Evolutionary conservation across 2,888 invertebrate genomes (phyloP).

Genomic region (Chironomus tentans): DNA sequence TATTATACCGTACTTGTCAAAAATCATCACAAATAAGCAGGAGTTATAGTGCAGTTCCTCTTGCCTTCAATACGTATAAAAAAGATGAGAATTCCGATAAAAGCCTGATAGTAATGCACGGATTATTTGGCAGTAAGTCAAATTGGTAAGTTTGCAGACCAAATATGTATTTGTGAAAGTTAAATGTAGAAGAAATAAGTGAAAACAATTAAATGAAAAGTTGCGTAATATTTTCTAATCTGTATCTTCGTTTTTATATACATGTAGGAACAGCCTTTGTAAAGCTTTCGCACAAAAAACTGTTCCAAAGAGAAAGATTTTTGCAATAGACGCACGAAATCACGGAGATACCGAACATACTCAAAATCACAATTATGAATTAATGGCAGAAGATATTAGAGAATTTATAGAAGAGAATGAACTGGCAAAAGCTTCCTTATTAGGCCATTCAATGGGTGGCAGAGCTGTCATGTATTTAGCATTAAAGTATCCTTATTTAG

Average conservation of each 20-base stretch:
- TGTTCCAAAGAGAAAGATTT: conserved; percentile 54
- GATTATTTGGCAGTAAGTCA: conserved; percentile 74
- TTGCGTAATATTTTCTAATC: too few species aligned
- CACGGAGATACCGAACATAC: conserved; percentile 90
- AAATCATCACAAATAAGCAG: not conserved
- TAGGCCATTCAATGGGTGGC: conserved; percentile 98
- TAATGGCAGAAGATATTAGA: conserved; percentile 65
- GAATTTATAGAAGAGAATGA: conserved; percentile 54
- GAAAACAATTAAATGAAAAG: too few species aligned
- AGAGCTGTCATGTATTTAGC: conserved; percentile 79
- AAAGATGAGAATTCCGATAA: not conserved
- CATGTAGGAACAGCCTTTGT: conserved; percentile 46
- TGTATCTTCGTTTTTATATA: too few species aligned
- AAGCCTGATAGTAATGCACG: conserved; percentile 68
- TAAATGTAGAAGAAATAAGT: too few species aligned
- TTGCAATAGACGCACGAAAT: conserved; percentile 72
- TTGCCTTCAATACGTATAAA: not conserved
- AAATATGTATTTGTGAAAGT: too few species aligned
- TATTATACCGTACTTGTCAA: not conserved
- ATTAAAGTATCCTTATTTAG: conserved; percentile 54
- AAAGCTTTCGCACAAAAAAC: conserved; percentile 45
- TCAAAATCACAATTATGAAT: conserved; percentile 58
- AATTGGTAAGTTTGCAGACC: conserved; percentile 51
- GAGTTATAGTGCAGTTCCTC: not conserved
- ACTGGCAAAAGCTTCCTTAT: conserved; percentile 54